Evolutionary conservation across 2,113 vertebrate genomes (phyloP).

Genomic region (Salvator merianae): DNA sequence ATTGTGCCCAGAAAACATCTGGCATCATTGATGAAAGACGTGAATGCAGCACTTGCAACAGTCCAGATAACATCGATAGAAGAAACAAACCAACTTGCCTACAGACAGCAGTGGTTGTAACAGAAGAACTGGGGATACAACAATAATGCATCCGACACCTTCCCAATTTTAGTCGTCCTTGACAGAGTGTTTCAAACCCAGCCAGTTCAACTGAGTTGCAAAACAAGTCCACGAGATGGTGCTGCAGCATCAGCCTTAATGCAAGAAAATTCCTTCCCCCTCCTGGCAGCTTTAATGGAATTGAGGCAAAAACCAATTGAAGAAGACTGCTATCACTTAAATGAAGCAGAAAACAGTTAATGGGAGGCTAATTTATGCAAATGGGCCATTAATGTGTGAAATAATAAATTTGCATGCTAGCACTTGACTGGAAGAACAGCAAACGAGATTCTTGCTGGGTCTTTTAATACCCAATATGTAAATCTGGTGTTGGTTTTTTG

Average conservation of each 20-base stretch:
- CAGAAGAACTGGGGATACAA: no score
- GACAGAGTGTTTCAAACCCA: not conserved
- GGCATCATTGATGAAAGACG: no score
- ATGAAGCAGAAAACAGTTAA: constrained; percentile 20
- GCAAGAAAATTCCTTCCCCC: accelerated
- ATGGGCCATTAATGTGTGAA: not conserved
- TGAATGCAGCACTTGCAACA: no score
- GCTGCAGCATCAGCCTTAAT: not conserved
- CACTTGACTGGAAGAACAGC: not conserved
- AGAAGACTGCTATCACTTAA: not conserved
- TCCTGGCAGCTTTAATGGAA: not conserved
- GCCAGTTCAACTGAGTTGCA: not conserved
- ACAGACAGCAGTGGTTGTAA: no score
- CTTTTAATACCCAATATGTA: not conserved
- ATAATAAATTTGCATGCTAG: constrained; percentile 10
- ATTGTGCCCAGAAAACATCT: no score
- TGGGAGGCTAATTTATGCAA: constrained; percentile 30
- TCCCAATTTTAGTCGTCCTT: no score
- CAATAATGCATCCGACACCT: no score
- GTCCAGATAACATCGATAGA: no score
- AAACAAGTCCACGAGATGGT: not conserved
- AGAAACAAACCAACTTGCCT: no score
- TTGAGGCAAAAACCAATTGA: not conserved
- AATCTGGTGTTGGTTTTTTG: not conserved
- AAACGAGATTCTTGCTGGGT: not conserved